These are phyloP conservation scores for Oxystoma pomonae DNA, from an alignment of 2,888 invertebrate species.

Conservation along the genomic window DNA sequence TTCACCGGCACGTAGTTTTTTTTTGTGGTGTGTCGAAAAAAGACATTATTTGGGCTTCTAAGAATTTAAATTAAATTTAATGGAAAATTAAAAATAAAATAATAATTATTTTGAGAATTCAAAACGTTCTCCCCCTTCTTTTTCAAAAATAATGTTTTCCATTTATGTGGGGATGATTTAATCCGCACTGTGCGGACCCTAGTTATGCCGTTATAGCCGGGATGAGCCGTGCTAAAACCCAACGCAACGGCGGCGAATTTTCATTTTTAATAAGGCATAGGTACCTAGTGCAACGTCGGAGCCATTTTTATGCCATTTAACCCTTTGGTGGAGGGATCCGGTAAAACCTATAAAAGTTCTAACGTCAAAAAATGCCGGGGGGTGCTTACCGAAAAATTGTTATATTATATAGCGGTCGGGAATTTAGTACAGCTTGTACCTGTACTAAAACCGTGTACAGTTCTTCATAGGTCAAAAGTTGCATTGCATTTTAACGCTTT, in stretches of 20 bases:
- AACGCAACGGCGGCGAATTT: constrained; percentile 8
- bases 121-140: too few relatives aligned
- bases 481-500: constrained; percentile 18
- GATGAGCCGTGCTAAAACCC: constrained; percentile 10
- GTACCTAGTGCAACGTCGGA: neutral
- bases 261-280: constrained; percentile 13
- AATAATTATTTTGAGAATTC: too few relatives aligned
- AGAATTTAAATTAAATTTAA: too few relatives aligned
- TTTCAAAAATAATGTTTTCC: too few relatives aligned
- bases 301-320: constrained; percentile 15
- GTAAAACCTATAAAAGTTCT: constrained; percentile 7
- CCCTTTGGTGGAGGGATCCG: constrained; percentile 18
- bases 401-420: constrained; percentile 17
- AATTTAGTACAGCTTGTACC: constrained; percentile 18
- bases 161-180: neutral
- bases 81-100: too few relatives aligned
- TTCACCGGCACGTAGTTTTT: too few relatives aligned
- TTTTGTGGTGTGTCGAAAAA: too few relatives aligned
- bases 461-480: constrained; percentile 21
- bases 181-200: constrained; percentile 12
- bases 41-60: too few relatives aligned
- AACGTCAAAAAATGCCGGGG: constrained; percentile 15
- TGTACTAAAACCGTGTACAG: constrained; percentile 11
- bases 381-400: too few relatives aligned
- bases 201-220: constrained; percentile 7